Base-by-base conservation (phyloP, 2,888 invertebrate species). In the Notocelia uddmanniana region DNA sequence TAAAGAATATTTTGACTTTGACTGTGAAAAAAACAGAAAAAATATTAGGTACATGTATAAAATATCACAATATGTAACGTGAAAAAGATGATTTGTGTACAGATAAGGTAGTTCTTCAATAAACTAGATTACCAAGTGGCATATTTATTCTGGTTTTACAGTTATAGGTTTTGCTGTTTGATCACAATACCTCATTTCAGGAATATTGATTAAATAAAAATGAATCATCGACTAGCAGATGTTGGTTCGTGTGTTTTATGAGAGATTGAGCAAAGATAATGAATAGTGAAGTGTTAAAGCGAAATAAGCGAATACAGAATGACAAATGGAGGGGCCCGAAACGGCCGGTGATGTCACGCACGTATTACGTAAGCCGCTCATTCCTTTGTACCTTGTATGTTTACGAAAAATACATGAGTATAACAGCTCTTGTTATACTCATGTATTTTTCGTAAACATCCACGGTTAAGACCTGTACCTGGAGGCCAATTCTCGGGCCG, bases 271-370 rank as follows among this genome's bases (percentile, higher is more conserved):
- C 11, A 41, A 60, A 68, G 52, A 41, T 37, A 60, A 60, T 41
- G 37, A 52, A 59, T 60, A 48, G 59, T 52, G 41, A 31, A 60
- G 54, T 54, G 54, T 18, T 60, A 26, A 50, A 68, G 41, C 52
- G 19, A 41, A 50, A 54, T 19, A 50, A 68, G 41, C 52, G 19
- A 41, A 50, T 19, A 60, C 41, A 23, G 54, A 62, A 69, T 60
- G 60, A 60, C 54, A 41, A 69, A 69, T 54, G 3, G 19, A 54
- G n/a, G 50, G 10, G 60, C 41, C 26, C 41, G 19, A 54, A 69
- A 60, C 37, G 60, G 68, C n/a, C 41, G 31, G 31, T 69, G 68
- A 69, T 62, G 54, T 69, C 50, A 69, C 54, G 19, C 50, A 69
- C 54, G 19, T 52, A 15, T 60, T 60, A 60, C 68, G 68, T 69